Conservation (phyloP, 2,113 vertebrate species). For the Mormyrus lacerda region DNA sequence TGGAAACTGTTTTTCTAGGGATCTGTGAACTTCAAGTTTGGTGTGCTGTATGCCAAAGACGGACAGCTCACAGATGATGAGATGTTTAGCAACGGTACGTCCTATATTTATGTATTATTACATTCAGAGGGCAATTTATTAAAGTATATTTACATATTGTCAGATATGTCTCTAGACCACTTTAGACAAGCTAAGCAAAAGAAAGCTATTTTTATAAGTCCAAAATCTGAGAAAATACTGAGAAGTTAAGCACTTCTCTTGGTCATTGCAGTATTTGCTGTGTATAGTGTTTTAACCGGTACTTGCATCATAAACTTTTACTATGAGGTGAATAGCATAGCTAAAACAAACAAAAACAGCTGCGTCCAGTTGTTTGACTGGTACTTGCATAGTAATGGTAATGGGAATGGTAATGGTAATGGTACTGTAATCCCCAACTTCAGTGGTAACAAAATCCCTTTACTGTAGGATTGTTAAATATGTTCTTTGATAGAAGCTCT, state of each 20-base stretch:
- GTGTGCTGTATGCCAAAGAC: conserved; percentile 92
- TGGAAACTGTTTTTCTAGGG: conserved; percentile 63
- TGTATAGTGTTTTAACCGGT: too few species aligned
- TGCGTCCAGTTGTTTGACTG: background rate
- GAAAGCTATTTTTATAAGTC: background rate
- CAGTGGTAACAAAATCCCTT: background rate
- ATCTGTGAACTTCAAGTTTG: conserved; percentile 98
- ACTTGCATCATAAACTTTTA: too few species aligned
- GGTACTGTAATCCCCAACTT: background rate
- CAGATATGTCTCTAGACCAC: background rate
- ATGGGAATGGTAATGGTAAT: background rate
- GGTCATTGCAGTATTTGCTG: background rate
- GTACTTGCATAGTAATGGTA: background rate
- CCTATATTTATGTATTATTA: background rate
- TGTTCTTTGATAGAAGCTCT: background rate
- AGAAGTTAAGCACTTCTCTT: background rate
- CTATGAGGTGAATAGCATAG: background rate
- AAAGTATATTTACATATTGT: background rate
- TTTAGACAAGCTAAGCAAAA: background rate
- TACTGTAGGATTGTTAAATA: background rate
- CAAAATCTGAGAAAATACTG: background rate
- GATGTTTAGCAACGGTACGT: conserved; percentile 97
- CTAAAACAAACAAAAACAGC: background rate
- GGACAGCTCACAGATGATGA: conserved; percentile 97
- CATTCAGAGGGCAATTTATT: background rate